phyloP scores from a whole-genome alignment of 2,113 vertebrate species.

The Ctenodactylus gundi region DNA sequence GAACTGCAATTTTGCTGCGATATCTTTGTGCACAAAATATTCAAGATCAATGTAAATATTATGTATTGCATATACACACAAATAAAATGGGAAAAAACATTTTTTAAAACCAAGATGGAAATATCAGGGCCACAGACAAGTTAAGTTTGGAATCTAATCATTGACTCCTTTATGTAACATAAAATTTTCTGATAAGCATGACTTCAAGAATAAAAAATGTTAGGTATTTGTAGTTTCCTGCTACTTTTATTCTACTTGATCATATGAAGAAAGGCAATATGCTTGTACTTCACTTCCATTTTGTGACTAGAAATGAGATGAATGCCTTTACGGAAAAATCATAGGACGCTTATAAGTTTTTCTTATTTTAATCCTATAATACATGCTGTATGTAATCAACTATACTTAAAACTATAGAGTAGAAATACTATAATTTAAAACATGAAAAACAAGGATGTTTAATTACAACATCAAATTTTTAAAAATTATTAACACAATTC shows the following conservation, averaged over 20 bases:
- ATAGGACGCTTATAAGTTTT: background rate
- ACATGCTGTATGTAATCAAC: background rate
- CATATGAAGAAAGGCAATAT: background rate
- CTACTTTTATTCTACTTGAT: slow-evolving; percentile 3
- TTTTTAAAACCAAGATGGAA: slow-evolving; percentile 41
- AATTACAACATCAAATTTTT: slow-evolving; percentile 33
- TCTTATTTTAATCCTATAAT: background rate
- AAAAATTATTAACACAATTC: background rate
- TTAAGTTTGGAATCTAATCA: slow-evolving; percentile 22
- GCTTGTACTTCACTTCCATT: background rate
- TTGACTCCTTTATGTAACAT: background rate
- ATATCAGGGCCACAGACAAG: background rate
- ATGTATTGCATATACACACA: no score
- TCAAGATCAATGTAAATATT: no score
- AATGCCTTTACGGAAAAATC: slow-evolving; percentile 29
- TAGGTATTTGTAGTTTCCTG: background rate
- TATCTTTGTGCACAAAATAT: no score
- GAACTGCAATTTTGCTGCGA: no score
- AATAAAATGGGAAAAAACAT: no score
- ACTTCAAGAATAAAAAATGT: background rate
- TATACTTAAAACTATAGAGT: slow-evolving; percentile 10
- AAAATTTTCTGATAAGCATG: slow-evolving; percentile 1
- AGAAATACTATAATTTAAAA: slow-evolving; percentile 56
- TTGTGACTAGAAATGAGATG: background rate
- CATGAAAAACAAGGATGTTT: background rate